A percentile compares a stretch with the other conserved stretches of the same genome.
phyloP scores from a whole-genome alignment of 2,113 vertebrate genomes.

The Anguilla rostrata region DNA sequence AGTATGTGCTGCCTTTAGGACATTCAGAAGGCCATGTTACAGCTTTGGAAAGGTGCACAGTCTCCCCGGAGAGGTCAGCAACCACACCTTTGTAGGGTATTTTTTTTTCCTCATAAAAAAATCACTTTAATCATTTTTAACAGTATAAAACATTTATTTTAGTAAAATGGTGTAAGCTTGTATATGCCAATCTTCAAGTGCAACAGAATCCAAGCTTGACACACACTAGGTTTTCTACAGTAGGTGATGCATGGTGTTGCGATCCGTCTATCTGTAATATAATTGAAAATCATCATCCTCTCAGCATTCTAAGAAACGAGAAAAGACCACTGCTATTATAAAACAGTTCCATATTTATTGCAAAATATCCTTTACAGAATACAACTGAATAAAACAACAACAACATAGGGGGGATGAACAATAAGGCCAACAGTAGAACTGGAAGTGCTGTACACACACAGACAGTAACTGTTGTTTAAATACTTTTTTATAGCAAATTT shows the following conservation, averaged over 20 bases:
- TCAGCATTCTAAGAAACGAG: not conserved
- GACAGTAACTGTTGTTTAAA: slow-evolving; percentile 67
- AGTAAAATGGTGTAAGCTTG: not conserved
- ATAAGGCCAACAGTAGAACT: slow-evolving; percentile 76
- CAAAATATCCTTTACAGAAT: slow-evolving; percentile 81
- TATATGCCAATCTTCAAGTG: no score
- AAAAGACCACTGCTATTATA: slow-evolving; percentile 54
- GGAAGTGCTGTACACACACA: slow-evolving; percentile 68
- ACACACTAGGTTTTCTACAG: no score
- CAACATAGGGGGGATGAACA: slow-evolving; percentile 65
- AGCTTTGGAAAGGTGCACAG: not conserved
- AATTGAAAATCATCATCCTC: no score
- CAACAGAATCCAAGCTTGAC: no score
- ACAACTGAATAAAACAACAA: slow-evolving; percentile 64
- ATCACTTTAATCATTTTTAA: not conserved
- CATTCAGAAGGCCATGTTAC: not conserved
- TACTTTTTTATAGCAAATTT: slow-evolving; percentile 43
- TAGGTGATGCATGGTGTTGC: not conserved
- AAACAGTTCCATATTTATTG: slow-evolving; percentile 80
- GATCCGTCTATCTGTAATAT: no score
- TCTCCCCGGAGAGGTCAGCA: not conserved
- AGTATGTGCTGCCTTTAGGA: not conserved
- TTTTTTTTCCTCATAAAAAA: no score
- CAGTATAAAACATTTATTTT: not conserved
- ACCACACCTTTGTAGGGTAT: not conserved